Evolutionary conservation across 2,888 invertebrate genomes (phyloP), one percentile per base, ranked within the genome.

Genomic region (Agrotis exclamationis): DNA sequence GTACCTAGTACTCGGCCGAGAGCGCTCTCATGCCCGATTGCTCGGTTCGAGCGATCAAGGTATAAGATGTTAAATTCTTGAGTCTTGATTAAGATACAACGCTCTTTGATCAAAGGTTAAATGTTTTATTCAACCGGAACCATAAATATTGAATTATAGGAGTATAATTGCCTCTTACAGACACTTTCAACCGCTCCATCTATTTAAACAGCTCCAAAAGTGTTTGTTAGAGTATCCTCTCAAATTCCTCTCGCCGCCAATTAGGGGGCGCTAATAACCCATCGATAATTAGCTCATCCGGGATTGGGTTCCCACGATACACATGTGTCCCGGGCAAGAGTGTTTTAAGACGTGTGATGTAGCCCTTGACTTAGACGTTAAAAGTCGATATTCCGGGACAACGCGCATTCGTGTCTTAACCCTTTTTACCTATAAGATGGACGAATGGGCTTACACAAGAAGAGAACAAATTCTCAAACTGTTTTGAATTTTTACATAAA

Each of bases 281-380:
- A 48, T 81, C 81, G 80, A 80, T 80, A 80, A 81, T 80, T 81
- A 74, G 74, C 74, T 74, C 80, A 77, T 80, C 80, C 80, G 80
- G 80, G 74, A 64, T 77, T 44, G 51, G 18, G 60, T 80, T 80
- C 80, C 80, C 80, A 80, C 78, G 80, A 64, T 76, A 76, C 58
- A 80, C 80, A 79, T 79, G 33, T 79, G 79, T 64, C 48, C 58
- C 24, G 57, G 54, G 16, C 7, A 33, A 1, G 45, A 44, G 11
- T 18, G 24, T 0, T 57, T 54, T 67, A 70, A 57, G 57, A 53
- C n/a, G 76, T 70, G 47, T 22, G 53, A 39, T 44, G n/a, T n/a
- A n/a, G 22, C 56, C 28, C 62, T 63, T 71, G 62, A 67, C 59
- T 60, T 63, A 3, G 16, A 44, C 14, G 22, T 44, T 50, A 63